These are phyloP conservation scores for Micromesistius poutassou DNA, from an alignment of 2,797 vertebrate genomes.

Conservation along the genomic window DNA sequence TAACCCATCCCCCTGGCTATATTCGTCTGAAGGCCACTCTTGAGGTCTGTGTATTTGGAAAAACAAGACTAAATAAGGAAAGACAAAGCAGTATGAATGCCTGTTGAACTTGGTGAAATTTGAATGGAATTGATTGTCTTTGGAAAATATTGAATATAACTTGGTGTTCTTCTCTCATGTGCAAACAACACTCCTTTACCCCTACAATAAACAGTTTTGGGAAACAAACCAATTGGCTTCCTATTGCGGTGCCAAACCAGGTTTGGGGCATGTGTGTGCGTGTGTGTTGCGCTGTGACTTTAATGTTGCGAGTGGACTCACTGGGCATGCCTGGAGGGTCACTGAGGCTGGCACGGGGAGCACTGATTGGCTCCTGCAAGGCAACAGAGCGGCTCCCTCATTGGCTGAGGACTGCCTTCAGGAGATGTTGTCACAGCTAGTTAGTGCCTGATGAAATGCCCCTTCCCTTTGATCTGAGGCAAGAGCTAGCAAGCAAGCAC, in stretches of 20 bases:
- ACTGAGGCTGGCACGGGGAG: conserved; percentile 32
- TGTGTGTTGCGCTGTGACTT: conserved; percentile 21
- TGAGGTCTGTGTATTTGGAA: no score
- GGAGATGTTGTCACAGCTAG: conserved; percentile 57
- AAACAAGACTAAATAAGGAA: no score
- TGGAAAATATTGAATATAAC: background rate
- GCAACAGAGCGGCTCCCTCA: conserved; percentile 44
- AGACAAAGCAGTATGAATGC: no score
- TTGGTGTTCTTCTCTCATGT: no score
- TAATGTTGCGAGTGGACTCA: conserved; percentile 37
- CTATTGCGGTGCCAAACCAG: conserved; percentile 7
- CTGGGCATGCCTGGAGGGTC: conserved; percentile 33
- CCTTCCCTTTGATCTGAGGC: conserved; percentile 51
- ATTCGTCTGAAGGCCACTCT: no score
- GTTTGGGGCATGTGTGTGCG: background rate
- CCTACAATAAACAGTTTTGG: background rate
- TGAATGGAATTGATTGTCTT: background rate
- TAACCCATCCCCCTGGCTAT: conserved; percentile 83
- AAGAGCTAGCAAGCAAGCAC: background rate
- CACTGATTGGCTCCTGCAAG: conserved; percentile 39
- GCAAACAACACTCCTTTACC: background rate
- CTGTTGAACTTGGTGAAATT: no score
- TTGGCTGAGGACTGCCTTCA: conserved; percentile 47
- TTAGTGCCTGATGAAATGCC: conserved; percentile 57
- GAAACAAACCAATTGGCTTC: background rate